phyloP scores from a whole-genome alignment of 2,113 vertebrate species.

The Crotalus tigris region DNA sequence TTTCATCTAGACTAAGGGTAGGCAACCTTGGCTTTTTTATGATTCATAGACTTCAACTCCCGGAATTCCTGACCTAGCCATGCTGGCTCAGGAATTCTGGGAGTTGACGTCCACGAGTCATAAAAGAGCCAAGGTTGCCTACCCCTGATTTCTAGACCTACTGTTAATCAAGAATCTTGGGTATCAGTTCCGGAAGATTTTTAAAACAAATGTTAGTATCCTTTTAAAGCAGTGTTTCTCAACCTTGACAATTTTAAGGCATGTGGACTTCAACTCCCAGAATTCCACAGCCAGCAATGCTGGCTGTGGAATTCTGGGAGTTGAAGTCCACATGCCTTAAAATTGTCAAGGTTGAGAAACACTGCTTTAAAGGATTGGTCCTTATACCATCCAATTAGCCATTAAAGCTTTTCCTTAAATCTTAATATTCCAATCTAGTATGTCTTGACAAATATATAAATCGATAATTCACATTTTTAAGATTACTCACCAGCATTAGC shows the following conservation, averaged over 20 bases:
- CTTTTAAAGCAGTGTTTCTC: background rate
- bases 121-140: no score
- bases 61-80: no score
- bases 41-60: no score
- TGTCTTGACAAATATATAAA: background rate
- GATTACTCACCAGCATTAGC: background rate
- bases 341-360: no score
- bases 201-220: background rate
- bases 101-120: no score
- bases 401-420: background rate
- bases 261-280: no score
- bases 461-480: background rate
- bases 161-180: background rate
- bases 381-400: background rate
- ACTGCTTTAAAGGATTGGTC: background rate
- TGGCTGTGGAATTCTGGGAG: no score
- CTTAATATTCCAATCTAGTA: background rate
- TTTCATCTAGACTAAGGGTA: background rate
- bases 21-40: no score
- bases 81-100: no score
- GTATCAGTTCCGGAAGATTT: background rate
- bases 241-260: no score
- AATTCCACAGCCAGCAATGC: no score
- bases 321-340: no score
- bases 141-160: background rate